Conservation (phyloP, 2,888 invertebrate species). For the Mesorhabditis spiculigera region DNA sequence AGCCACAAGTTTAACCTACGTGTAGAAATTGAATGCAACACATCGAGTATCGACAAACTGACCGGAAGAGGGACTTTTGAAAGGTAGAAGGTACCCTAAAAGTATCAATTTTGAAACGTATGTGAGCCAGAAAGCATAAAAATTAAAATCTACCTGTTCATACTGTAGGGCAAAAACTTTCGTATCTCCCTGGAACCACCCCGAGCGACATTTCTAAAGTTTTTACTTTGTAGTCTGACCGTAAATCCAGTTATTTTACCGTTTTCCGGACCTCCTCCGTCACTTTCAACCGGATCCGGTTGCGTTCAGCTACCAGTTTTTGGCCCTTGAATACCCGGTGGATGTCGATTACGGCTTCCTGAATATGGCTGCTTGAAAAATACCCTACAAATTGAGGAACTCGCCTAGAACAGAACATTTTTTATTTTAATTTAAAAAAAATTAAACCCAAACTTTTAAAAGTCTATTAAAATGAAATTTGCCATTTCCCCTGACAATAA, state of each 20-base stretch:
- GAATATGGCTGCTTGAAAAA: no score
- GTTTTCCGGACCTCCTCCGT: not conserved
- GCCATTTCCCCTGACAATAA: no score
- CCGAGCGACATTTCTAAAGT: not conserved
- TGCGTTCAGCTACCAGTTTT: conserved; percentile 5
- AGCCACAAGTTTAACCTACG: no score
- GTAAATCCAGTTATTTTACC: not conserved
- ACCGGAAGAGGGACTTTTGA: conserved; percentile 26
- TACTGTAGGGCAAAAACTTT: not conserved
- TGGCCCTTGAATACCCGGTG: no score
- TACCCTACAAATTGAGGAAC: no score
- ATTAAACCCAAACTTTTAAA: not conserved
- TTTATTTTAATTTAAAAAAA: no score
- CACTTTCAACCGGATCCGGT: conserved; percentile 11
- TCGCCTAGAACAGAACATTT: no score
- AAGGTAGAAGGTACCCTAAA: conserved; percentile 19
- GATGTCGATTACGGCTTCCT: no score
- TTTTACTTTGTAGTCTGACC: not conserved
- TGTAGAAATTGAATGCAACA: conserved; percentile 26
- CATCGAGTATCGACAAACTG: conserved; percentile 30
- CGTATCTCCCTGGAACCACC: not conserved
- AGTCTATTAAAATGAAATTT: not conserved
- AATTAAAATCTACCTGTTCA: not conserved
- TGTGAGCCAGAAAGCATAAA: not conserved
- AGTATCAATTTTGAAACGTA: not conserved